Evolutionary conservation across 2,888 invertebrate species (phyloP).

Genomic region (Linnaemya tessellans): DNA sequence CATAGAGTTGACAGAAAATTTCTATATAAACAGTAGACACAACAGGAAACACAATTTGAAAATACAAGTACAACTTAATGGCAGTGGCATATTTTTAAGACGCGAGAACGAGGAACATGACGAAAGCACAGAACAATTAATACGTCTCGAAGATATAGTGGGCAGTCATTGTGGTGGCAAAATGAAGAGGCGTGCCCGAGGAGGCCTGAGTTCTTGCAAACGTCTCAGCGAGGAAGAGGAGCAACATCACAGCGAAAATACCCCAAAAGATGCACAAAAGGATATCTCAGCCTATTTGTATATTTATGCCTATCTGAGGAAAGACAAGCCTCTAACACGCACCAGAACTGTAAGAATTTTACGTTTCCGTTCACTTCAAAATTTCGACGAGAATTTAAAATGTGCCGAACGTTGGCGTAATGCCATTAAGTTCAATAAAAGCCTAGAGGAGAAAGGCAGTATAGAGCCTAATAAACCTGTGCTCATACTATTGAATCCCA

Average conservation of each 20-base stretch:
- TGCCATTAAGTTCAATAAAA: conserved; percentile 88
- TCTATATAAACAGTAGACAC: conserved; percentile 76
- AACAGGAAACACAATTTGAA: conserved; percentile 92
- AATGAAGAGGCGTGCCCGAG: conserved; percentile 76
- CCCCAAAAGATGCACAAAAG: conserved; percentile 82
- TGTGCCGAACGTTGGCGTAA: conserved; percentile 92
- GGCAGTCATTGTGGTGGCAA: conserved; percentile 87
- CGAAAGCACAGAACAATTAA: conserved; percentile 88
- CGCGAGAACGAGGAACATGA: conserved; percentile 88
- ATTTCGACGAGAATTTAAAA: conserved; percentile 91
- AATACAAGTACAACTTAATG: conserved; percentile 90
- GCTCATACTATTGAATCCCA: conserved; percentile 95
- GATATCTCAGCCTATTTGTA: conserved; percentile 94
- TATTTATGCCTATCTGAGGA: conserved; percentile 91
- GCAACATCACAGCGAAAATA: conserved; percentile 86
- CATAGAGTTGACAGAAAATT: conserved; percentile 77
- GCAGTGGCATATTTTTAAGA: conserved; percentile 88
- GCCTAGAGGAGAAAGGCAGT: conserved; percentile 74
- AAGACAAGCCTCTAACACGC: conserved; percentile 87
- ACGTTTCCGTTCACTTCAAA: conserved; percentile 91
- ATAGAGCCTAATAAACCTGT: conserved; percentile 81
- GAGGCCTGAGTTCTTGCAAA: conserved; percentile 87
- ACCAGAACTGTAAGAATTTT: conserved; percentile 92
- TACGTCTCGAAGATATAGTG: conserved; percentile 89
- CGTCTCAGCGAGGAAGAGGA: conserved; percentile 87